phyloP scores from a whole-genome alignment of 2,888 invertebrate genomes.

The Drosophila lacicola region DNA sequence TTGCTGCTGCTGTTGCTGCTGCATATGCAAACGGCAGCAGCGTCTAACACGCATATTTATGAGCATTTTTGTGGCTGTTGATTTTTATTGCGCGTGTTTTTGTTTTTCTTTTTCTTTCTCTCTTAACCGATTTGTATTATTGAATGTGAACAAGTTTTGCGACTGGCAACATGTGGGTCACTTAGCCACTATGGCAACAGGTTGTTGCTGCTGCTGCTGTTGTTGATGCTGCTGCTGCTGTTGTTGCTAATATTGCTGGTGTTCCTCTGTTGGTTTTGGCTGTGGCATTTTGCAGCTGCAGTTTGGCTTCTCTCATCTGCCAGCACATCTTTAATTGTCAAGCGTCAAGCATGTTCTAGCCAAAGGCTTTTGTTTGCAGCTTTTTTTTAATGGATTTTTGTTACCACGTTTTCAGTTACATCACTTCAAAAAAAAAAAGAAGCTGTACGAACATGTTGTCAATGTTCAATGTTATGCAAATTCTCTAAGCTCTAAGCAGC shows the following conservation, averaged over 20 bases:
- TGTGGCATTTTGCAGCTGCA: slow-evolving; percentile 56
- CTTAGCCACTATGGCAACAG: slow-evolving; percentile 72
- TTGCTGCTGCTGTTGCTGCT: slow-evolving; percentile 21
- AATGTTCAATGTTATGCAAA: neutral
- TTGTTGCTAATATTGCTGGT: slow-evolving; percentile 11
- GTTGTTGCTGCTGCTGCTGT: slow-evolving; percentile 42
- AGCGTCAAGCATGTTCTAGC: neutral
- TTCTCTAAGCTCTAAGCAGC: neutral
- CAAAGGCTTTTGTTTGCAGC: slow-evolving; percentile 1
- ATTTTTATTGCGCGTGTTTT: slow-evolving; percentile 50
- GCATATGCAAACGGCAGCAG: slow-evolving; percentile 36
- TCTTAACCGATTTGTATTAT: slow-evolving; percentile 63
- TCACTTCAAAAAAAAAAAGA: neutral
- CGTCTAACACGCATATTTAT: slow-evolving; percentile 61
- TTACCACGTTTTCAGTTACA: slow-evolving; percentile 5
- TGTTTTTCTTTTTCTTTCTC: slow-evolving; percentile 17
- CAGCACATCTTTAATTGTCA: slow-evolving; percentile 22
- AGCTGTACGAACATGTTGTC: neutral
- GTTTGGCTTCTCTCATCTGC: slow-evolving; percentile 17
- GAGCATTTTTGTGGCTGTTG: slow-evolving; percentile 54
- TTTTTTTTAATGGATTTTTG: slow-evolving; percentile 2
- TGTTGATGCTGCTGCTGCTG: slow-evolving; percentile 8
- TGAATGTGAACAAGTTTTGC: slow-evolving; percentile 69
- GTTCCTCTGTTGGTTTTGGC: slow-evolving; percentile 13
- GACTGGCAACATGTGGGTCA: slow-evolving; percentile 66